These are phyloP conservation scores for Trachelus tabidus DNA, from an alignment of 2,888 invertebrate genomes.

Conservation along the genomic window DNA sequence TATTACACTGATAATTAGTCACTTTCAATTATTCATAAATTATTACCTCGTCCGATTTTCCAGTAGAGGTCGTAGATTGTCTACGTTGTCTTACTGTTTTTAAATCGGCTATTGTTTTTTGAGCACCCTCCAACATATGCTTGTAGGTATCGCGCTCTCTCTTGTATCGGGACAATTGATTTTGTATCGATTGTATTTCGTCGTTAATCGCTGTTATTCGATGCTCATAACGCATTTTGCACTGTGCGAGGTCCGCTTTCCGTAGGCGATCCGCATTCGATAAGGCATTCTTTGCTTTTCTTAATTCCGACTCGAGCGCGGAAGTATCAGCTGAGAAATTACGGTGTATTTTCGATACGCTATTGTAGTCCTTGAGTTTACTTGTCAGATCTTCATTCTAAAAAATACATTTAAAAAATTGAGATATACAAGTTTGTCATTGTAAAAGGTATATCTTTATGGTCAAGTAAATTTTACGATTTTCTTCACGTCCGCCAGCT, in stretches of 20 bases:
- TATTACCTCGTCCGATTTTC: slow-evolving; percentile 79
- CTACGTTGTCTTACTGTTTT: slow-evolving; percentile 67
- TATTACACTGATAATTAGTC: neutral
- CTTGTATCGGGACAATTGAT: slow-evolving; percentile 81
- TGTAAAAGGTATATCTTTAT: neutral
- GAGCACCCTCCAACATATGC: slow-evolving; percentile 89
- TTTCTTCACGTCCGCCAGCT: slow-evolving; percentile 78
- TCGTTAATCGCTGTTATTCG: slow-evolving; percentile 84
- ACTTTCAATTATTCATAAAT: slow-evolving; percentile 13
- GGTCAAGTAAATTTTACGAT: slow-evolving; percentile 65
- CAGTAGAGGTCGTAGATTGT: slow-evolving; percentile 70
- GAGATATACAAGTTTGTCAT: slow-evolving; percentile 2
- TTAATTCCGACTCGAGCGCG: slow-evolving; percentile 80
- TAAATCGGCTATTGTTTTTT: slow-evolving; percentile 83
- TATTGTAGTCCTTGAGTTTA: slow-evolving; percentile 87
- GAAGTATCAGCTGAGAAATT: slow-evolving; percentile 81
- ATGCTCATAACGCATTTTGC: slow-evolving; percentile 86
- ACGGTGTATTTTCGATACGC: slow-evolving; percentile 84
- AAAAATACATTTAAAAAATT: slow-evolving; percentile 21
- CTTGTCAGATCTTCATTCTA: slow-evolving; percentile 83
- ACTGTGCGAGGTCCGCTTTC: slow-evolving; percentile 82
- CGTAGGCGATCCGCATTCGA: slow-evolving; percentile 78
- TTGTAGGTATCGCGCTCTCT: slow-evolving; percentile 90
- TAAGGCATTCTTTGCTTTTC: slow-evolving; percentile 74
- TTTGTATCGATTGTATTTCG: slow-evolving; percentile 85